Base-by-base conservation (phyloP, 2,113 vertebrate species). In the Microcebus lehilahytsara region DNA sequence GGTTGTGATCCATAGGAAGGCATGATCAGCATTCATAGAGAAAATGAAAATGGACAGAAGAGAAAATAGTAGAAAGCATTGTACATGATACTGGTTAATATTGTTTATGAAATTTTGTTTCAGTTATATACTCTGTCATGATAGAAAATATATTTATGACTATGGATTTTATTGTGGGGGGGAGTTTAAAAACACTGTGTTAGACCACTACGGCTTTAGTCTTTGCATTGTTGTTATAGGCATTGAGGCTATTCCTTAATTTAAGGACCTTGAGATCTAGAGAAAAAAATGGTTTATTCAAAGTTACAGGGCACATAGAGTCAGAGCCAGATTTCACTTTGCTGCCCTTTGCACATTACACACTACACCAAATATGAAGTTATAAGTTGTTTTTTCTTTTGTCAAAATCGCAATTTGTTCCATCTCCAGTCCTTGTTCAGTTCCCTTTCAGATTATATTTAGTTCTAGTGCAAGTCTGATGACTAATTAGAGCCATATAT, bases 401-500 rank as follows among this genome's bases (percentile, higher is more conserved):
- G 17, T 87, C 81, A 93, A 83, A 93, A 34, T 91, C 9, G 69
- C 1, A 86, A 67, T 89, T 91, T 77, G 23, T 92, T 93, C 77
- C 64, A 58, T 85, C 27, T 67, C 60, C 37, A 32, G 37, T 83
- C 49, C 53, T 84, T 86, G 20, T 60, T 95, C 32, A 46, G 1
- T 62, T 89, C 64, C 25, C 32, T 64, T 93, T 85, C 14, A 40
- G 3, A 37, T 84, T 97, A 93, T 78, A 94, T 96, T 96, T 87
- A 88, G 60, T 71, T 96, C 34, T 93, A 90, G 53, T 89, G 62
- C 23, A 94, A 95, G 42, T 46, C 58, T 84, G 85, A 83, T 97
- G 87, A 92, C 92, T 97, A 95, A 90, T 95, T 93, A 91, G 40
- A 78, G 17, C 34, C 96, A 88, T 85, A 64, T 37, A 80, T 88